Conservation (phyloP, 2,113 vertebrate species). For the Megaleporinus macrocephalus region DNA sequence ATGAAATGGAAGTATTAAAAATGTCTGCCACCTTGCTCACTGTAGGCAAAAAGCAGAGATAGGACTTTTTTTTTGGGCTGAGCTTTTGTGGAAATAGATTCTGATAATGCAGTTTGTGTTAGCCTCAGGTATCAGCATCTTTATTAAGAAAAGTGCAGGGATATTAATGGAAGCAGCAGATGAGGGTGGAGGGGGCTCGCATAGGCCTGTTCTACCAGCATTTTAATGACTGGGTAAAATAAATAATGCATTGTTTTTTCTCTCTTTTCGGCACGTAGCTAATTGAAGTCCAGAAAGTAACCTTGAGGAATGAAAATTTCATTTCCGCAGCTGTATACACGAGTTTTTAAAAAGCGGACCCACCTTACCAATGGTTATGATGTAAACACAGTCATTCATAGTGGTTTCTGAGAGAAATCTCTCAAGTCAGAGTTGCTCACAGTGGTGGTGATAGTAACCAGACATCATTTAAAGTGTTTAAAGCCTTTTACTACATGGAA, state of each 20-base stretch:
- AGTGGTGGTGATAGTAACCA: no score
- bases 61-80: not conserved
- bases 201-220: conserved; percentile 3
- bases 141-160: not conserved
- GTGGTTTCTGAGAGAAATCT: no score
- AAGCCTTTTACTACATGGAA: no score
- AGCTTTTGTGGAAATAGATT: conserved; percentile 20
- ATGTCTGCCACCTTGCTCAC: not conserved
- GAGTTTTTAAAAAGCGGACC: not conserved
- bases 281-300: conserved; percentile 1
- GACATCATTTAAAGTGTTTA: no score
- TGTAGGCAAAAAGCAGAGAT: not conserved
- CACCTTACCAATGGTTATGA: no score
- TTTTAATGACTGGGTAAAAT: not conserved
- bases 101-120: not conserved
- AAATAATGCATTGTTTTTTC: not conserved
- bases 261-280: not conserved
- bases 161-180: not conserved
- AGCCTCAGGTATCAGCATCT: not conserved
- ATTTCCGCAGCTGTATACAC: no score
- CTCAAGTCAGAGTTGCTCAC: no score
- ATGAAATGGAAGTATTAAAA: conserved; percentile 13
- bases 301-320: not conserved
- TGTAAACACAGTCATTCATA: no score
- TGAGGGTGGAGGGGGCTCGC: not conserved